Base-by-base conservation (phyloP, 2,113 vertebrate genomes). In the Nothobranchius kuhntae region DNA sequence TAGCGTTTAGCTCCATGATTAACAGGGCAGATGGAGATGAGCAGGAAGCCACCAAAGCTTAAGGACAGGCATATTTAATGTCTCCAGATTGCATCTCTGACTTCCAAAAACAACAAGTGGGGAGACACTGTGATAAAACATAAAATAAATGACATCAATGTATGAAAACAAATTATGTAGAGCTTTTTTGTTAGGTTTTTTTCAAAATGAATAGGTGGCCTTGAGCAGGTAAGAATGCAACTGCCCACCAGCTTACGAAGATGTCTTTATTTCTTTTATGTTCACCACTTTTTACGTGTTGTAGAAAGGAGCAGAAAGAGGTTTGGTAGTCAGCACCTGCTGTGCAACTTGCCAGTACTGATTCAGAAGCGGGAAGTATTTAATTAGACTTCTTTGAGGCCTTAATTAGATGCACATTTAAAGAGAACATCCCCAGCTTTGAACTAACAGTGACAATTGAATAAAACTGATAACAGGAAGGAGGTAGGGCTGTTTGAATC, bases 361-460 rank as follows among this genome's bases (percentile, higher is more conserved):
- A 80, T 68, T 78, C 63, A 52, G 53, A 82, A 82, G 76, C 13
- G 10, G 14, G 9, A 54, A 68, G 60, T 65, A 66, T 86, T 82
- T 85, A 82, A 85, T 88, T 83, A 83, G 73, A 50, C 36, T 63
- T 80, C 82, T 87, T 87, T 83, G 78, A 84, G 75, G 76, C 85
- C 36, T 77, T 84, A 84, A 88, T 87, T 83, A 82, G 89, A 85
- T 65, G 50, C 61, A 75, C 73, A 80, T 86, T 85, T 78, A 53
- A 56, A 77, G 68, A 75, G n/a, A 68, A 62, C 69, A 65, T 68
- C 59, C 57, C 24, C 36, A 6, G 72, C 78, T 86, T 76, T 78
- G 65, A 72, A 75, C 73, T 61, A 77, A 72, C 42, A 46, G 42
- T 17, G 36, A 73, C 65, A 78, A 63, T 65, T 77, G 58, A 83